Evolutionary conservation across 2,797 vertebrate genomes (phyloP).

Genomic region (Heteromormyrus szaboi): DNA sequence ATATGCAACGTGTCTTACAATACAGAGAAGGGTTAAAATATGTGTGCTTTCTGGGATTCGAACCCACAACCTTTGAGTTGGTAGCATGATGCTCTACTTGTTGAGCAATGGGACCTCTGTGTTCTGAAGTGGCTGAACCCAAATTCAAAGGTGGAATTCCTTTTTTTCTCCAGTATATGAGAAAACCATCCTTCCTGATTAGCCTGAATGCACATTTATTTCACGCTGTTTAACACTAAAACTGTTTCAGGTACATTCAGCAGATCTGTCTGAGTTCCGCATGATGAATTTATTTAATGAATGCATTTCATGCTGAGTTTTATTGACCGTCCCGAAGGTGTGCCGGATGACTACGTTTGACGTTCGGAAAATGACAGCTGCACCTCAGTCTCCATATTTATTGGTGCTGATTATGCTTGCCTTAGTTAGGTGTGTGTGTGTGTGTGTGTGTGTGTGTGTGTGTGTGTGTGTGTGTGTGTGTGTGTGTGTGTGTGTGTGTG

Average conservation of each 20-base stretch:
- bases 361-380: constrained; percentile 82
- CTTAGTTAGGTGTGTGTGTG: constrained; percentile 75
- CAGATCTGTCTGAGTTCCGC: neutral
- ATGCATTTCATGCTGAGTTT: neutral
- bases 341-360: constrained; percentile 85
- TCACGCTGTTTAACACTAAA: constrained; percentile 65
- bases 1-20: neutral
- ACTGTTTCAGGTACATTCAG: neutral
- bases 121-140: neutral
- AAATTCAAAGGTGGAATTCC: neutral
- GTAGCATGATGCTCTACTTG: neutral
- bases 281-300: neutral
- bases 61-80: neutral
- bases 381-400: constrained; percentile 97
- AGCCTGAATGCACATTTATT: constrained; percentile 32
- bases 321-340: neutral
- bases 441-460: constrained; percentile 79
- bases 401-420: constrained; percentile 90
- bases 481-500: constrained; percentile 65
- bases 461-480: constrained; percentile 92
- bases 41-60: neutral
- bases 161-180: neutral
- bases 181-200: neutral
- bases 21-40: neutral
- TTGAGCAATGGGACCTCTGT: neutral